Conservation (phyloP, 2,888 invertebrate genomes). For the Ochropleura leucogaster region DNA sequence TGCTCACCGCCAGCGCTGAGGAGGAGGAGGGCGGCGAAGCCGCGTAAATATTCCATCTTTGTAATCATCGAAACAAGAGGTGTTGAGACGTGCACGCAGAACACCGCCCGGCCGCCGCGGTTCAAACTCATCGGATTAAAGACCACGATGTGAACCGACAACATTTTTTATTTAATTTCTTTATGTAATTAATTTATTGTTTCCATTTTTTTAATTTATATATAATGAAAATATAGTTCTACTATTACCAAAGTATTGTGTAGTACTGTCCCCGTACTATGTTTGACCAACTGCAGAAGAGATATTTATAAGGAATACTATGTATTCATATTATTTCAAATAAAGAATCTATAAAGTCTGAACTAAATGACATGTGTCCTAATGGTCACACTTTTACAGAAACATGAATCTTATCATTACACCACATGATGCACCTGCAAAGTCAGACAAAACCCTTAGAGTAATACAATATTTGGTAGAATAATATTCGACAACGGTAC, state of each 20-base stretch:
- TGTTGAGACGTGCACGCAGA: constrained; percentile 66
- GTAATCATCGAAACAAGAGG: constrained; percentile 52
- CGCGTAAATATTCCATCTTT: constrained; percentile 78
- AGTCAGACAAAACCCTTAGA: constrained; percentile 43
- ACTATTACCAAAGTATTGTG: constrained; percentile 84
- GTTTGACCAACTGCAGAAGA: constrained; percentile 52
- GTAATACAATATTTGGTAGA: constrained; percentile 23
- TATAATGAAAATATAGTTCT: constrained; percentile 89
- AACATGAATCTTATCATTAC: constrained; percentile 82
- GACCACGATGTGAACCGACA: constrained; percentile 81
- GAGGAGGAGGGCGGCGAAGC: constrained; percentile 93
- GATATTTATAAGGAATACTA: constrained; percentile 80
- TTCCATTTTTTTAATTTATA: constrained; percentile 90
- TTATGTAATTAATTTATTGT: constrained; percentile 87
- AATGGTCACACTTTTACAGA: constrained; percentile 77
- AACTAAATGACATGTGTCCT: constrained; percentile 81
- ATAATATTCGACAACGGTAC: constrained; percentile 40
- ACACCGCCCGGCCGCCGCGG: constrained; percentile 77
- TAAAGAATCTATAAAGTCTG: constrained; percentile 86
- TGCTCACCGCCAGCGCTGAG: constrained; percentile 96
- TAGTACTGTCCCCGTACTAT: constrained; percentile 80
- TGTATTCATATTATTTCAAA: constrained; percentile 86
- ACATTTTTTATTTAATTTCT: constrained; percentile 85
- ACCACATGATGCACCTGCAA: constrained; percentile 64
- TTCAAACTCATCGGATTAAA: constrained; percentile 78